Base-by-base conservation (phyloP, 2,797 vertebrate genomes). In the Cynopterus sphinx region DNA sequence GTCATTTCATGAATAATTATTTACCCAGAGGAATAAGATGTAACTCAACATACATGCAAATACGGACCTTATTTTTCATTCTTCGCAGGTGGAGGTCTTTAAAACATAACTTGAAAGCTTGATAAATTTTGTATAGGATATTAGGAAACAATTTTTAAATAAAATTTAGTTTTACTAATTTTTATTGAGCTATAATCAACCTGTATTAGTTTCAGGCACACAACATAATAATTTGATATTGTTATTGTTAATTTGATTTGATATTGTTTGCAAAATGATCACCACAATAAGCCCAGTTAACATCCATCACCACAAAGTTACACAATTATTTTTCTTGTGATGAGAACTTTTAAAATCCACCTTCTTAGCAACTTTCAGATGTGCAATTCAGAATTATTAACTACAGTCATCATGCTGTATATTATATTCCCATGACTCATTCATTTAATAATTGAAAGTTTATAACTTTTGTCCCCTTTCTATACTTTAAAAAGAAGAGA, bases 91-190 rank as follows among this genome's bases (percentile, higher is more conserved):
- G 95, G 94, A 97, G 87, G 49, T 90, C 22, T 97, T 92, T 97
- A 97, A 98, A 97, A 87, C 28, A 33, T 96, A 97, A 97, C 93
- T 97, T 92, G 92, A 88, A 96, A 91, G 78, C 92, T 97, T 95
- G 93, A 95, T 96, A 97, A 93, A 97, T 95, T 98, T 98, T 96
- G 83, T 97, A 87, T 96, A 91, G 79, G 19, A 87, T 98, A 87
- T 96, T 97, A 97, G 85, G 79, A 97, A 96, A 91, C 95, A 46
- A 15, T 90, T 93, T 61, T 87, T 51, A 13, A 28, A 36, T 26
- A 86, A 33, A 59, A 61, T 65, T 65, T 43, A 87, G 21, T 46
- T 61, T 87, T 61, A 61, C 46, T 59, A 43, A 4, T 73, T 67
- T 59, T 41, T 57, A 49, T 36, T 74, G 41, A 36, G 55, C 55